Conservation (phyloP, 2,888 invertebrate genomes). For the Psylliodes chrysocephalus region DNA sequence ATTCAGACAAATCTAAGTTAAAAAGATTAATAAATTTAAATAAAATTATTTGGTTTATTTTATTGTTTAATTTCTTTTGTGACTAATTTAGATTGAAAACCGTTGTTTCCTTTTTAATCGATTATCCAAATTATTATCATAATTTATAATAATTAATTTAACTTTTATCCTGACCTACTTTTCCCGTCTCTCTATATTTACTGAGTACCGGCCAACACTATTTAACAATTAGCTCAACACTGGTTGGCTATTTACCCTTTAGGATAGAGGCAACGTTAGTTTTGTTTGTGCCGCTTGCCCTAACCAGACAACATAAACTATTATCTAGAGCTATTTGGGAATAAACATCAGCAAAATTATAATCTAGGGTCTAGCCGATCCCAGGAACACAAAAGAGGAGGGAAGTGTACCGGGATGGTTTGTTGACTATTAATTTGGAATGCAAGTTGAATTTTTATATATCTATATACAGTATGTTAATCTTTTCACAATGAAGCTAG, state of each 20-base stretch:
- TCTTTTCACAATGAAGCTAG: no score
- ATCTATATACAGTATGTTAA: no score
- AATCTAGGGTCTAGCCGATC: not conserved
- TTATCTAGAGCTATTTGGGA: slow-evolving; percentile 12
- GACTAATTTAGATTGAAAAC: no score
- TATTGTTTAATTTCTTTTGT: no score
- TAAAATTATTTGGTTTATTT: no score
- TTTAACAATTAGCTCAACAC: slow-evolving; percentile 19
- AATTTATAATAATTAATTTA: not conserved
- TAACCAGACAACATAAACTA: slow-evolving; percentile 9
- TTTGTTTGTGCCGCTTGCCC: slow-evolving; percentile 8
- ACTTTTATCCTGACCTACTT: slow-evolving; percentile 1
- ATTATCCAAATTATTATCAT: not conserved
- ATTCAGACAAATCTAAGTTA: no score
- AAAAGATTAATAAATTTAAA: no score
- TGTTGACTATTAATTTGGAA: no score
- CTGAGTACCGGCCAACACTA: slow-evolving; percentile 1
- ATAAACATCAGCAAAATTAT: slow-evolving; percentile 9
- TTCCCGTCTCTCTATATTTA: not conserved
- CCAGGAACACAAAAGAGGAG: not conserved
- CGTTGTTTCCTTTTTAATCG: no score
- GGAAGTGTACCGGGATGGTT: no score
- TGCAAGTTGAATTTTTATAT: no score
- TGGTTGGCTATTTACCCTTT: slow-evolving; percentile 14
- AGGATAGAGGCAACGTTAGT: not conserved